These are phyloP conservation scores for Neosilurus hyrtlii DNA, from an alignment of 2,797 vertebrate species.

Conservation along the genomic window DNA sequence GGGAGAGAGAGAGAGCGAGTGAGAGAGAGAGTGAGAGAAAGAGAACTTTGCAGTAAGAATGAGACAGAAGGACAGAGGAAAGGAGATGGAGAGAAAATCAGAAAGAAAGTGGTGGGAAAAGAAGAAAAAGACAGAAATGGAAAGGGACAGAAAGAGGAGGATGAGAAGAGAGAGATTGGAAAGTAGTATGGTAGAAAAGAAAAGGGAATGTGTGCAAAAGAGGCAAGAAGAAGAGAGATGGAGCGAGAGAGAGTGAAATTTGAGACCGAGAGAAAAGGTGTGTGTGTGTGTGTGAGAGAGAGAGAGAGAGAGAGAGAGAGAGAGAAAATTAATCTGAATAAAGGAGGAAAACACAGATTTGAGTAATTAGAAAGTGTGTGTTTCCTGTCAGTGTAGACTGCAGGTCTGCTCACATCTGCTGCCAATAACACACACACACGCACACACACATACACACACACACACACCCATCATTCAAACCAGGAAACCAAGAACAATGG, in stretches of 20 bases:
- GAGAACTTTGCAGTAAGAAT: background rate
- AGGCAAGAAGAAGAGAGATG: background rate
- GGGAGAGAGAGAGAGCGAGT: background rate
- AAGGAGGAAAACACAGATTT: slow-evolving; percentile 34
- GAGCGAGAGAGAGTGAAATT: background rate
- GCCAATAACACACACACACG: slow-evolving; percentile 8
- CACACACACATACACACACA: background rate
- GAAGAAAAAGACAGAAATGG: background rate
- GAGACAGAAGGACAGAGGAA: background rate
- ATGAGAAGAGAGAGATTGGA: background rate
- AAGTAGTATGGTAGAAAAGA: background rate
- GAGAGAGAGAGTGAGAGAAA: background rate
- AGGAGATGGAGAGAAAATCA: background rate
- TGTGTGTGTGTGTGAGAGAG: no score
- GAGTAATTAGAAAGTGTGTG: slow-evolving; percentile 40
- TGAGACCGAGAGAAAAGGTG: no score
- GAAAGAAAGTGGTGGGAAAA: background rate
- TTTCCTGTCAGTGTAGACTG: no score
- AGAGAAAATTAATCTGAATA: slow-evolving; percentile 39
- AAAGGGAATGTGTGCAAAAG: background rate
- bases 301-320: background rate
- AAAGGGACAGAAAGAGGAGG: background rate
- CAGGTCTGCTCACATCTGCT: no score
- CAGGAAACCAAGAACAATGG: slow-evolving; percentile 50
- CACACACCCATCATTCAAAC: slow-evolving; percentile 8